A percentile compares a stretch with the other conserved stretches of the same genome.
phyloP scores from a whole-genome alignment of 2,113 vertebrate species.

The Psammodynastes pulverulentus region DNA sequence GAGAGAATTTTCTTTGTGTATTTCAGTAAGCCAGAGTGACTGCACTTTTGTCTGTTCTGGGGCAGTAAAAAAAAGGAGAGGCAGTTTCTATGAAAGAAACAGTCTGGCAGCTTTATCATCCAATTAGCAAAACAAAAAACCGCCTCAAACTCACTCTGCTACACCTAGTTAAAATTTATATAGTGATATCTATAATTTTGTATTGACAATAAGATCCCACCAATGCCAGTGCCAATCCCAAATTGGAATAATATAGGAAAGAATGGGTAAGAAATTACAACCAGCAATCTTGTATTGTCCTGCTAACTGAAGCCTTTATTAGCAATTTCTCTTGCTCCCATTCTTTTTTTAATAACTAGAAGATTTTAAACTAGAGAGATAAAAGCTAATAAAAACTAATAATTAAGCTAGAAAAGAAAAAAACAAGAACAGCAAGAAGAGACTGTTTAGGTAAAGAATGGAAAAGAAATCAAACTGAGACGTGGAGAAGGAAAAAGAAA shows the following conservation, averaged over 20 bases:
- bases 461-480: not conserved
- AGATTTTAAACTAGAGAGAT: not conserved
- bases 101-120: not conserved
- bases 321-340: not conserved
- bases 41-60: not conserved
- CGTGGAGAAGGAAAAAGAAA: not conserved
- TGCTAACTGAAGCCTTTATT: not conserved
- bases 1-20: slow-evolving; percentile 10
- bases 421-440: too few relatives aligned
- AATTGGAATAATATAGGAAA: not conserved
- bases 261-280: not conserved
- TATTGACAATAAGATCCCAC: not conserved
- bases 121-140: not conserved
- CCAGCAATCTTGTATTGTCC: not conserved
- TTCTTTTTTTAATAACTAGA: not conserved
- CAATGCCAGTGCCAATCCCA: not conserved
- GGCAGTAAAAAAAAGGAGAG: not conserved
- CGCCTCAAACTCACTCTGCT: not conserved
- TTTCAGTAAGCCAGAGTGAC: slow-evolving; percentile 1
- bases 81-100: not conserved
- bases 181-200: not conserved
- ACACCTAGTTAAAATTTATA: not conserved
- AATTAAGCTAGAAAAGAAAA: not conserved
- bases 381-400: not conserved
- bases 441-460: not conserved